Conservation (phyloP, 2,113 vertebrate genomes). For the Bubalus kerabau region DNA sequence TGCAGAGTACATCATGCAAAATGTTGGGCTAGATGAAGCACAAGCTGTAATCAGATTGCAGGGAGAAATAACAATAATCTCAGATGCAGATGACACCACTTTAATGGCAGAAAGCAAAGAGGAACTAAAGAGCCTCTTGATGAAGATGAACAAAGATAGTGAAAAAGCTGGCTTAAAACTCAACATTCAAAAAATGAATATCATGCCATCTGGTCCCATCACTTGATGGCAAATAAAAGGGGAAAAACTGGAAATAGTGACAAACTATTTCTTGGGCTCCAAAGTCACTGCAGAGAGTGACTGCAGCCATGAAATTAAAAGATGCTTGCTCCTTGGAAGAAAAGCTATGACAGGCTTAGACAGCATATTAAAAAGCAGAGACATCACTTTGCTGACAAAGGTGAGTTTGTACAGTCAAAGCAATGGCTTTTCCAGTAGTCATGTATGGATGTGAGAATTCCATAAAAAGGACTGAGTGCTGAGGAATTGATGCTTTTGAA, state of each 20-base stretch:
- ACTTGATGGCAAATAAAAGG: background rate
- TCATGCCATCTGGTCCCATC: background rate
- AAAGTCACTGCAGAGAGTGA: background rate
- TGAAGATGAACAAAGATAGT: background rate
- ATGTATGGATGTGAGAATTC: background rate
- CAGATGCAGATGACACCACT: background rate
- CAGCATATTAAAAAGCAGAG: background rate
- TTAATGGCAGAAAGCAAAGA: background rate
- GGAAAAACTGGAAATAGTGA: background rate
- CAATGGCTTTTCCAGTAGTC: background rate
- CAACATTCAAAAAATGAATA: background rate
- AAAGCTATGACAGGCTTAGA: background rate
- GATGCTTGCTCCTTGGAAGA: background rate
- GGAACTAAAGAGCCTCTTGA: background rate
- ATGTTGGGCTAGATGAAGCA: background rate
- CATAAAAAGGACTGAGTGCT: background rate
- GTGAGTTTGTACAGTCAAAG: background rate
- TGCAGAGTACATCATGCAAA: background rate
- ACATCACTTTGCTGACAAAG: background rate
- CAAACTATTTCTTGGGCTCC: background rate
- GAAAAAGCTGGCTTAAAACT: background rate
- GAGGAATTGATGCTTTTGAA: background rate
- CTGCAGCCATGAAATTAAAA: background rate
- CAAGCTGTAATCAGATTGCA: background rate
- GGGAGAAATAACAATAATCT: background rate